These are phyloP conservation scores for Ips nitidus DNA, from an alignment of 1,140 invertebrate genomes.

Conservation along the genomic window DNA sequence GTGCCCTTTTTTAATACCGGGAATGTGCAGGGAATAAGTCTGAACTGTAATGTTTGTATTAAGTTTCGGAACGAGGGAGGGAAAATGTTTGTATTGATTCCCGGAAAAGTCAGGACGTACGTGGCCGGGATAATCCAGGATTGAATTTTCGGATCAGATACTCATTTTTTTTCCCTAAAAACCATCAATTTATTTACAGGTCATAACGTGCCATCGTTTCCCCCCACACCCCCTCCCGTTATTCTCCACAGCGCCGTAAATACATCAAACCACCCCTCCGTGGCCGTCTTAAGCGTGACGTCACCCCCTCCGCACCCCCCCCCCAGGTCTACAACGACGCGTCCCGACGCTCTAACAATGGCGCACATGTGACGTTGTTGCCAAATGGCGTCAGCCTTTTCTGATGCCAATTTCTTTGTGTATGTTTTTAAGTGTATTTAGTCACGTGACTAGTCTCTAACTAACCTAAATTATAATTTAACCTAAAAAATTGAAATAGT, in stretches of 20 bases:
- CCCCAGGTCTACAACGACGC: slow-evolving; percentile 13
- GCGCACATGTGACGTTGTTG: slow-evolving; percentile 36
- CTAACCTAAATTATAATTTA: no score
- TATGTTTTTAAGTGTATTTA: no score
- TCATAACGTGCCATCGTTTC: not conserved
- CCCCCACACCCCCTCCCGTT: slow-evolving; percentile 3
- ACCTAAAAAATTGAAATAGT: no score
- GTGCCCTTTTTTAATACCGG: slow-evolving; percentile 4
- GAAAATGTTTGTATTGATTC: slow-evolving; percentile 34
- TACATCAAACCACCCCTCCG: slow-evolving; percentile 26
- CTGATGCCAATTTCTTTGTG: not conserved
- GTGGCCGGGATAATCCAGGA: slow-evolving; percentile 19
- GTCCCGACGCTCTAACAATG: slow-evolving; percentile 35
- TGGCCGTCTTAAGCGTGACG: slow-evolving; percentile 4
- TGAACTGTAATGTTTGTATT: slow-evolving; percentile 34
- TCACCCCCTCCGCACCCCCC: slow-evolving; percentile 2
- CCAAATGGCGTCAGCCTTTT: slow-evolving; percentile 7
- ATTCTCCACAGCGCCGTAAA: slow-evolving; percentile 14
- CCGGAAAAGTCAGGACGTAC: slow-evolving; percentile 11
- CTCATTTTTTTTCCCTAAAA: not conserved
- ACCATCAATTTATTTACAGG: slow-evolving; percentile 11
- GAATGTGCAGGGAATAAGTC: slow-evolving; percentile 27
- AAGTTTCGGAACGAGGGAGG: slow-evolving; percentile 27
- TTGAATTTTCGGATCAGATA: slow-evolving; percentile 20
- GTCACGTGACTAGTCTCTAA: no score